A percentile compares a stretch with the other conserved stretches of the same genome.
Evolutionary conservation across 2,888 invertebrate genomes (phyloP).

Genomic region (Dryobotodes eremita): DNA sequence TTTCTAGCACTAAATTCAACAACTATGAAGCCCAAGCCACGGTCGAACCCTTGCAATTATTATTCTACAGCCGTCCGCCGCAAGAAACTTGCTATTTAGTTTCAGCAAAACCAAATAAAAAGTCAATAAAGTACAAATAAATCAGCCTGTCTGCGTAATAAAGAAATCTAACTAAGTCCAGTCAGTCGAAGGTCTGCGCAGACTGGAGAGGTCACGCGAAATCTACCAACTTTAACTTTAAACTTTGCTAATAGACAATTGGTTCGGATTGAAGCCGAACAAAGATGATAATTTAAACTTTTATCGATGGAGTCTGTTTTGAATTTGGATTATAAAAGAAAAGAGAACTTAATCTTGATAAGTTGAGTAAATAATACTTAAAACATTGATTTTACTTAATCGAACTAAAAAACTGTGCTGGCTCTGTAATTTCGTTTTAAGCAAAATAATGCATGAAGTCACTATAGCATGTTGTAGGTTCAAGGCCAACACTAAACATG

Average conservation of each 20-base stretch:
- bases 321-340: constrained; percentile 34
- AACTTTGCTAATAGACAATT: constrained; percentile 51
- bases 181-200: constrained; percentile 28
- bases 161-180: constrained; percentile 59
- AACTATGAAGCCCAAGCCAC: constrained; percentile 41
- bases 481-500: constrained; percentile 27
- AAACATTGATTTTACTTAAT: constrained; percentile 3
- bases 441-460: constrained; percentile 3
- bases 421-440: background rate
- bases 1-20: constrained; percentile 54
- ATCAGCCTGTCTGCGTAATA: constrained; percentile 67
- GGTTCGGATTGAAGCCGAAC: constrained; percentile 32
- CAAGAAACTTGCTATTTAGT: constrained; percentile 62
- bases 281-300: constrained; percentile 54
- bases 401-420: background rate
- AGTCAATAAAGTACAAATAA: constrained; percentile 67
- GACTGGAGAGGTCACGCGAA: constrained; percentile 40
- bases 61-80: constrained; percentile 56
- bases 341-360: constrained; percentile 13
- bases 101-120: constrained; percentile 63
- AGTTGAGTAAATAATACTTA: constrained; percentile 28
- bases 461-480: background rate
- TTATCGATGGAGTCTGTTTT: constrained; percentile 33
- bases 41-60: constrained; percentile 62
- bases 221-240: constrained; percentile 31